Conservation (phyloP, 2,113 vertebrate species). For the Ctenomys sociabilis region DNA sequence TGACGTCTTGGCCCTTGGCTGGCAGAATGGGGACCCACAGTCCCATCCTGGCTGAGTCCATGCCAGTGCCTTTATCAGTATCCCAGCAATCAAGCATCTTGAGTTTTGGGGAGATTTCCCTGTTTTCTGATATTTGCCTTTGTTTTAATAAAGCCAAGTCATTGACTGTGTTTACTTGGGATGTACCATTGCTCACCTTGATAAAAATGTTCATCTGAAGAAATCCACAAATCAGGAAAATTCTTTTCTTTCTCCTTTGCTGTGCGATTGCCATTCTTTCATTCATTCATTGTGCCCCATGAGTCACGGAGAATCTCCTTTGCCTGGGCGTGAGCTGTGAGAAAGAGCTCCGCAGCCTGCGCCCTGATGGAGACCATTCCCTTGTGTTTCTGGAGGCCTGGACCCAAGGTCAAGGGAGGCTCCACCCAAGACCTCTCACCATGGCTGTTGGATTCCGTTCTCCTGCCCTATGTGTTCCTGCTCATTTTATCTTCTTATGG, state of each 20-base stretch:
- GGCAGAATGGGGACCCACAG: neutral
- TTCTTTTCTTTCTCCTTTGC: neutral
- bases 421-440: too few relatives aligned
- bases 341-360: fast-evolving
- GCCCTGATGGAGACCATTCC: fast-evolving
- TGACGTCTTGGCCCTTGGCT: neutral
- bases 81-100: neutral
- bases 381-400: neutral
- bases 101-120: too few relatives aligned
- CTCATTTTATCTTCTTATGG: neutral
- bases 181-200: neutral
- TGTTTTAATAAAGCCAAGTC: neutral
- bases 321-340: neutral
- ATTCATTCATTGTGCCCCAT: too few relatives aligned
- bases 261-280: neutral
- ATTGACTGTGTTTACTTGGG: neutral
- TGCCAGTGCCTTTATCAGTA: neutral
- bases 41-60: fast-evolving
- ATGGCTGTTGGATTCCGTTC: fast-evolving
- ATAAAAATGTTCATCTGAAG: neutral
- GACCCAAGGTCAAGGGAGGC: neutral
- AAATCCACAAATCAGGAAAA: neutral
- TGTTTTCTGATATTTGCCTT: neutral
- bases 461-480: fast-evolving
- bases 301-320: neutral